Percentiles rank a stretch among this genome's conserved stretches.
These are phyloP conservation scores for Chrysolina haemoptera DNA, from an alignment of 2,888 invertebrate species.

Conservation along the genomic window DNA sequence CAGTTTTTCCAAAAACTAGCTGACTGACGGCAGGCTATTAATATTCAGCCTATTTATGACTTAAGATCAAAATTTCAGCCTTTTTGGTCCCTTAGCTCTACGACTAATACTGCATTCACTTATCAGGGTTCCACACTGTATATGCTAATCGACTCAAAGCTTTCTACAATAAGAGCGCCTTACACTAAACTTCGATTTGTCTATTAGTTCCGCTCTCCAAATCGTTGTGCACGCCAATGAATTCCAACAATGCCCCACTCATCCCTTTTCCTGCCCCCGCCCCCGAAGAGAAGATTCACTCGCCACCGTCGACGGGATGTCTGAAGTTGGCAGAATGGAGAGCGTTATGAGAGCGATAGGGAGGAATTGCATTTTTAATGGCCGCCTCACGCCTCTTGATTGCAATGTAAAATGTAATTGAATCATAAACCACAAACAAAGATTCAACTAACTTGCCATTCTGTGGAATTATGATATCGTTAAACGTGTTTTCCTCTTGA, in stretches of 20 bases:
- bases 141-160: too few species aligned
- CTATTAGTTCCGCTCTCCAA: slow-evolving; percentile 15
- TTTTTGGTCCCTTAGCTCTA: too few species aligned
- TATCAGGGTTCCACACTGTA: too few species aligned
- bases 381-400: slow-evolving; percentile 38
- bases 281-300: slow-evolving; percentile 27
- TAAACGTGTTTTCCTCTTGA: slow-evolving; percentile 22
- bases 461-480: slow-evolving; percentile 10
- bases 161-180: neutral
- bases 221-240: slow-evolving; percentile 15
- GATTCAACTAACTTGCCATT: slow-evolving; percentile 30
- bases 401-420: slow-evolving; percentile 35
- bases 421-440: slow-evolving; percentile 38
- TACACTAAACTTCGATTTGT: neutral
- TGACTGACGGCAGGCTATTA: too few species aligned
- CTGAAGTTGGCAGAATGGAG: slow-evolving; percentile 31
- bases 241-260: slow-evolving; percentile 6
- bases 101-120: too few species aligned
- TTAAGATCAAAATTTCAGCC: too few species aligned
- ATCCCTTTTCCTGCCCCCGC: slow-evolving; percentile 7
- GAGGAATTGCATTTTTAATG: slow-evolving; percentile 41
- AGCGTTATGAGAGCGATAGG: slow-evolving; percentile 36
- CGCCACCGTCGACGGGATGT: slow-evolving; percentile 22
- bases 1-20: too few species aligned
- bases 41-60: too few species aligned